A percentile compares a stretch with the other conserved stretches of the same genome.
Evolutionary conservation across 2,113 vertebrate species (phyloP).

Genomic region (Hippolais icterina): DNA sequence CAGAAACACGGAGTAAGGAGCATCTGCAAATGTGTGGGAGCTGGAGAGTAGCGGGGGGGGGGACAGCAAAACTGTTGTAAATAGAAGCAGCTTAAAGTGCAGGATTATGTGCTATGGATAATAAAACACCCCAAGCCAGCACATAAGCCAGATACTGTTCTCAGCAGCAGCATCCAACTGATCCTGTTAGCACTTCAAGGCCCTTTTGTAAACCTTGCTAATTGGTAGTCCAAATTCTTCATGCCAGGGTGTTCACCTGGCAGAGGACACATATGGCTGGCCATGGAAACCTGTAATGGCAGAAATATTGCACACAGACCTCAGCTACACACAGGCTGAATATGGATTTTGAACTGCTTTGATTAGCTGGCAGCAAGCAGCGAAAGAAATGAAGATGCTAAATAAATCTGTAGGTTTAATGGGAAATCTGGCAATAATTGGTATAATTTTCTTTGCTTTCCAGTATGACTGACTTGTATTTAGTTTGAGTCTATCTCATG

Average conservation of each 20-base stretch:
- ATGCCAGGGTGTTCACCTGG: not conserved
- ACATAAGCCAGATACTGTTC: not conserved
- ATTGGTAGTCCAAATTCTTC: not conserved
- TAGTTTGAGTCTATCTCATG: not conserved
- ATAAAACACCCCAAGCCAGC: not conserved
- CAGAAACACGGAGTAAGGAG: slow-evolving; percentile 14
- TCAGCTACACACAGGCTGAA: not conserved
- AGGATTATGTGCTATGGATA: not conserved
- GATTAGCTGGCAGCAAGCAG: not conserved
- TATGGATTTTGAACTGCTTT: not conserved
- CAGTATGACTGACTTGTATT: not conserved
- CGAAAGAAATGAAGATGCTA: not conserved
- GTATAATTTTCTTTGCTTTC: not conserved
- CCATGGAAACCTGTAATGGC: not conserved
- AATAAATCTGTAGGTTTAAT: not conserved
- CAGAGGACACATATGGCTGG: not conserved
- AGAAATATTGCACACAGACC: not conserved
- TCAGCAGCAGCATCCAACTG: not conserved
- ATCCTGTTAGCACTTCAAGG: not conserved
- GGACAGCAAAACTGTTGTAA: slow-evolving; percentile 33
- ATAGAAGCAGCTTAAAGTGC: slow-evolving; percentile 29
- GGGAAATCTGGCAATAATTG: not conserved
- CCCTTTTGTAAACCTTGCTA: not conserved
- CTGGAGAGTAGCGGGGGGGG: not conserved
- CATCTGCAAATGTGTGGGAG: slow-evolving; percentile 35